These are phyloP conservation scores for Clarias batrachus DNA, from an alignment of 2,113 vertebrate genomes.

Conservation along the genomic window DNA sequence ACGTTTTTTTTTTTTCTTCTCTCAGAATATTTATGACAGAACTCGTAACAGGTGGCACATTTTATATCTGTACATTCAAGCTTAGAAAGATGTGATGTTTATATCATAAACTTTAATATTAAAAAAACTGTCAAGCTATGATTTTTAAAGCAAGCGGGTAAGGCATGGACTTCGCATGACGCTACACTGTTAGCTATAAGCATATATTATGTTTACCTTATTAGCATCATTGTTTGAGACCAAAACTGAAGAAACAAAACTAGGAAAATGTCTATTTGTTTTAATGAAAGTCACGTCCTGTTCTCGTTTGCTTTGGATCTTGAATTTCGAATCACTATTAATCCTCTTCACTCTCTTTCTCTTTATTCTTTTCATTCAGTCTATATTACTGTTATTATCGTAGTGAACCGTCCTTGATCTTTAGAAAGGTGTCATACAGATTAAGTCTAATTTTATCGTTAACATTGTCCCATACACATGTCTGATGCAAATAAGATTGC, in stretches of 20 bases:
- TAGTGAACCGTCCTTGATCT: not conserved
- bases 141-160: not conserved
- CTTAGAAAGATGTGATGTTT: not conserved
- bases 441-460: conserved; percentile 15
- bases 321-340: not conserved
- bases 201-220: not conserved
- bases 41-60: not conserved
- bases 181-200: not conserved
- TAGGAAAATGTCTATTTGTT: not conserved
- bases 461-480: conserved; percentile 3
- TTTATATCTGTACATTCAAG: not conserved
- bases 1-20: not conserved
- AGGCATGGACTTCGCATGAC: not conserved
- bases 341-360: not conserved
- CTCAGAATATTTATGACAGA: not conserved
- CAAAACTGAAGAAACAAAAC: not conserved
- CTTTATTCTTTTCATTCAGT: not conserved
- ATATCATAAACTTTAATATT: not conserved
- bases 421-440: conserved; percentile 2
- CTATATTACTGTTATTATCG: not conserved
- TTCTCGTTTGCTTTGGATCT: not conserved
- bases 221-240: not conserved
- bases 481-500: conserved; percentile 12
- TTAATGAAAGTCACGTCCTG: not conserved
- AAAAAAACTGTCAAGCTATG: not conserved